Conservation (phyloP, 2,888 invertebrate species). For the Megaustenia siamemsis region DNA sequence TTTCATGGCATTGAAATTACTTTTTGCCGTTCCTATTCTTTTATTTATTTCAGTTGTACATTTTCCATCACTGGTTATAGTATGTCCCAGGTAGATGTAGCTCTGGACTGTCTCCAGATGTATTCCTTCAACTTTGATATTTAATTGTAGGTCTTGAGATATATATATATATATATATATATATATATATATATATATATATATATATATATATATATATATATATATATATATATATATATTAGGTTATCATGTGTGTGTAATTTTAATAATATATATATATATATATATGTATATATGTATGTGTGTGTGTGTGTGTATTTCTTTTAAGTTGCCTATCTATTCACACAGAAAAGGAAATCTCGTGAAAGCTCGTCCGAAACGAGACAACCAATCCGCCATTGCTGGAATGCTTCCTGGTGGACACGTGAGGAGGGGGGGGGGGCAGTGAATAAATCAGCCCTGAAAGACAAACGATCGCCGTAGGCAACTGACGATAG, state of each 20-base stretch:
- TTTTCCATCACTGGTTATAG: too few relatives aligned
- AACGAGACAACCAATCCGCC: not conserved
- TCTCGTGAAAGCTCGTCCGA: not conserved
- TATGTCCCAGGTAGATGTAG: too few relatives aligned
- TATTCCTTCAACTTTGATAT: too few relatives aligned
- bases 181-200: conserved; percentile 8
- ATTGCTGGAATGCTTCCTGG: not conserved
- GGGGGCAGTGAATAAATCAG: too few relatives aligned
- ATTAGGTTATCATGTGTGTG: too few relatives aligned
- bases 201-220: conserved; percentile 1
- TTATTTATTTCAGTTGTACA: too few relatives aligned
- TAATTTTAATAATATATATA: too few relatives aligned
- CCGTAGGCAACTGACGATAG: conserved; percentile 52
- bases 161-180: not conserved
- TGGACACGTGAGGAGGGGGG: too few relatives aligned
- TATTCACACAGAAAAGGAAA: not conserved
- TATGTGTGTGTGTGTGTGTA: not conserved
- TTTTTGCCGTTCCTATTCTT: too few relatives aligned
- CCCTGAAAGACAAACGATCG: conserved; percentile 51
- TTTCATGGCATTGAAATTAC: too few relatives aligned
- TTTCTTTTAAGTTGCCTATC: not conserved
- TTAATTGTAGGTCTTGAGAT: too few relatives aligned
- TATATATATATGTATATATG: not conserved
- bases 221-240: not conserved
- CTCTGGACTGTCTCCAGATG: too few relatives aligned